Percentiles rank a stretch among this genome's conserved stretches.
Conservation (phyloP, 2,888 invertebrate genomes). For the Eurytoma adleriae region DNA sequence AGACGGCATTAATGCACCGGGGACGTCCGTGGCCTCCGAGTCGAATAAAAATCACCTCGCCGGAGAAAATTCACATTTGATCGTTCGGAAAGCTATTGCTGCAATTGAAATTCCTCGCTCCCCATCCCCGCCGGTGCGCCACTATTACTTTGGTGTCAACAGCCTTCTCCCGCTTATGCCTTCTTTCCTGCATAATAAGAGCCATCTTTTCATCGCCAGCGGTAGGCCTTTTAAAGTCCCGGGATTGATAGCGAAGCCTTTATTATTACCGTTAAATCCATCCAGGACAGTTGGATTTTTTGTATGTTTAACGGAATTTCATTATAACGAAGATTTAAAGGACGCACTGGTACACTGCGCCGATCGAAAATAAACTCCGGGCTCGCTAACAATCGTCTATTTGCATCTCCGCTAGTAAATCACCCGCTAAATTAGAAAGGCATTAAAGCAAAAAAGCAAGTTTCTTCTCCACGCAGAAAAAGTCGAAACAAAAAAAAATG, state of each 20-base stretch:
- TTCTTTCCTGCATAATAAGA: not conserved
- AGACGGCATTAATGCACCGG: conserved; percentile 34
- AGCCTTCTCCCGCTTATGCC: not conserved
- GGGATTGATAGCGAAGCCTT: too few relatives aligned
- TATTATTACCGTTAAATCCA: too few relatives aligned
- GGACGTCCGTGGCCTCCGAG: conserved; percentile 11
- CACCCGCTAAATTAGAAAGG: conserved; percentile 3
- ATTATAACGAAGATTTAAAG: too few relatives aligned
- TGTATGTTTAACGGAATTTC: too few relatives aligned
- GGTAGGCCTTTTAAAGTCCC: too few relatives aligned
- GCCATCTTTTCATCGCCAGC: not conserved
- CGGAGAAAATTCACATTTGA: conserved; percentile 36
- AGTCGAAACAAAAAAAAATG: not conserved
- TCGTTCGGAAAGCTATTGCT: not conserved
- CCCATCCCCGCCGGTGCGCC: conserved; percentile 2
- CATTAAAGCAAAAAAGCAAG: not conserved
- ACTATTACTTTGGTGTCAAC: conserved; percentile 24
- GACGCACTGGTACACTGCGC: too few relatives aligned
- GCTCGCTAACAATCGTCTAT: not conserved
- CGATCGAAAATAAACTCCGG: too few relatives aligned
- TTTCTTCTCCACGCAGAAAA: not conserved
- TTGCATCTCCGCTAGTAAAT: conserved; percentile 1
- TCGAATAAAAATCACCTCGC: conserved; percentile 34
- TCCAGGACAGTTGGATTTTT: too few relatives aligned
- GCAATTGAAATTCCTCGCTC: conserved; percentile 24